Evolutionary conservation across 2,113 vertebrate genomes (phyloP), one percentile per base, ranked within the genome.

Genomic region (Equus quagga): DNA sequence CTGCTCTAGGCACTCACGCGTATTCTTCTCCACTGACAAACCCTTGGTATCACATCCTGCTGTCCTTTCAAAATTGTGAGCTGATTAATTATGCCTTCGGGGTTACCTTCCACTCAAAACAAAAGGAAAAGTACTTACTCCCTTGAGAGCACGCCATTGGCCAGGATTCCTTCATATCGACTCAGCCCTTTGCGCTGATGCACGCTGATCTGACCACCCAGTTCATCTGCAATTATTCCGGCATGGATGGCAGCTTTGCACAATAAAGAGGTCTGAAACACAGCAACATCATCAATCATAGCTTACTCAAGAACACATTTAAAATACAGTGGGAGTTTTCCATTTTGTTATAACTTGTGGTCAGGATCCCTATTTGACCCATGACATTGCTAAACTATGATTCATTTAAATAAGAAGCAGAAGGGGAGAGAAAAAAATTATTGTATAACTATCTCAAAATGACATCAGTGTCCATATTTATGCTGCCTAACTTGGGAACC

Each of bases 201-300:
- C 95, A 99, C 98, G 0, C 96, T 98, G 97, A 99, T 99, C 95
- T 98, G 99, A 1, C 99, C 99, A 0, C 99, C 99, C 90, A 99
- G 97, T 98, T 99, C 99, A 1, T 99, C 99, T 0, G 99, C 95
- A 64, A 99, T 98, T 36, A 99, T 80, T 67, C 99, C 99, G 0
- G 99, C 99, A 0, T 99, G 99, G 87, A 99, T 98, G 0, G 99
- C 99, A 0, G 99, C 98, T 98, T 99, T 99, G 98, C 99, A 99
- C 91, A 99, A 92, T 96, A 99, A 97, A 0, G 99, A 99, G 3
- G 99, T 99, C 99, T 99, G 98, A 92, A 99, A 99, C 51, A 97
- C 36, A 98, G 93, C 86, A 92, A 13, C 14, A 31, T 2, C 49
- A 69, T 46, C 19, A 70, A 17, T 82, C 75, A 49, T 5, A 24